Evolutionary conservation across 2,797 vertebrate species (phyloP), one percentile per base, ranked within the genome.

Genomic region (Okamejei kenojei): DNA sequence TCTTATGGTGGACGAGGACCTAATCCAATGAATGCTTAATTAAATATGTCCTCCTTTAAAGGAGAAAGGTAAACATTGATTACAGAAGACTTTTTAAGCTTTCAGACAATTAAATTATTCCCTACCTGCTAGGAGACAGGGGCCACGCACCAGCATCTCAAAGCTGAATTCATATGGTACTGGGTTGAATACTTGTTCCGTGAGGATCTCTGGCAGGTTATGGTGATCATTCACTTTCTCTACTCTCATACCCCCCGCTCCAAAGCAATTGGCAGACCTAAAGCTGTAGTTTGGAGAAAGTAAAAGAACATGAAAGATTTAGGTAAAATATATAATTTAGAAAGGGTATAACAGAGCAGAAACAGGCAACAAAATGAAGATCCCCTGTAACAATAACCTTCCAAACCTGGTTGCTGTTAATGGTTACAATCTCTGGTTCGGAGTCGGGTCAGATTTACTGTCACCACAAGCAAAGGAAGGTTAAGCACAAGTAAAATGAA

Each of bases 111-210:
- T 0, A 10, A 54, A 54, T 54, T 21, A 0, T 26, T 29, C 15
- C 93, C 54, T 97, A 99, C 99, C 99, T 94, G 99, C 98, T 93
- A 99, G 95, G 84, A 99, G 97, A 94, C 99, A 99, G 19, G 98
- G 98, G 38, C 98, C 98, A 94, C 98, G 97, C 94, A 99, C 98
- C 95, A 99, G 96, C 95, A 99, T 97, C 96, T 98, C 98, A 1
- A 99, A 99, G 96, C 95, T 95, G 94, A 99, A 97, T 82, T 98
- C 97, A 0, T 99, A 99, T 1, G 97, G 97, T 81, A 97, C 96
- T 93, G 97, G 97, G 94, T 97, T 99, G 94, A 95, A 96, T 90
- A 98, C 97, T 68, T 95, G 96, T 94, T 97, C 96, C 61, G 95
- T 97, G 95, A 99, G 98, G 94, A 99, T 93, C 2, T 97, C 93